Evolutionary conservation across 2,888 invertebrate genomes (phyloP).

Genomic region (Mechanitis mazaeus): DNA sequence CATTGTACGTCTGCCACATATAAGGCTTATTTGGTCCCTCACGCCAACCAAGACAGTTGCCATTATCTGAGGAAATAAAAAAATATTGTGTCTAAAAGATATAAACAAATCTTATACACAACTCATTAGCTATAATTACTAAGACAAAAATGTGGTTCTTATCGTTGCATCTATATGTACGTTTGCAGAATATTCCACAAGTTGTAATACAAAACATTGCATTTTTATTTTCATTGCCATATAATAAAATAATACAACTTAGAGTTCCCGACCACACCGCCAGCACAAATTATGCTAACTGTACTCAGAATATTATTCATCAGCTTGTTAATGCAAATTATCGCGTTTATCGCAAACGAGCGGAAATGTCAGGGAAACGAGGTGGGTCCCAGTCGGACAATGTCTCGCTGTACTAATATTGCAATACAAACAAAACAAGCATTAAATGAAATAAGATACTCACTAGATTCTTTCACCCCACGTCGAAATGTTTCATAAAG

Average conservation of each 20-base stretch:
- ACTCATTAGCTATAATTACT: not conserved
- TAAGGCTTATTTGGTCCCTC: slow-evolving; percentile 91
- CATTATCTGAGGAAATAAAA: slow-evolving; percentile 82
- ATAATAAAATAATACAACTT: slow-evolving; percentile 29
- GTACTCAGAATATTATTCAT: slow-evolving; percentile 54
- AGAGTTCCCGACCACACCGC: slow-evolving; percentile 44
- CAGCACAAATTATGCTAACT: slow-evolving; percentile 60
- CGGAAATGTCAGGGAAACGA: slow-evolving; percentile 59
- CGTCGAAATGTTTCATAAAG: slow-evolving; percentile 93
- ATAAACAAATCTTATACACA: not conserved
- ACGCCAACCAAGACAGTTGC: slow-evolving; percentile 93
- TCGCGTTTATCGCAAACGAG: slow-evolving; percentile 59
- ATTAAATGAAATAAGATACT: slow-evolving; percentile 51
- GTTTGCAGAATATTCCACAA: slow-evolving; percentile 44
- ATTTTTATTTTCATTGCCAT: slow-evolving; percentile 8
- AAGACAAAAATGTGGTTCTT: slow-evolving; percentile 4
- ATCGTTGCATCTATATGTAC: slow-evolving; percentile 13
- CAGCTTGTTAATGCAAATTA: slow-evolving; percentile 63
- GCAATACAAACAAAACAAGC: slow-evolving; percentile 2
- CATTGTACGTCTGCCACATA: slow-evolving; percentile 95
- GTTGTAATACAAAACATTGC: slow-evolving; percentile 34
- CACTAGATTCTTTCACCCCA: slow-evolving; percentile 94
- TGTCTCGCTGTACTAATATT: slow-evolving; percentile 4
- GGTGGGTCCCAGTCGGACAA: slow-evolving; percentile 43
- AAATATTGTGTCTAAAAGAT: slow-evolving; percentile 18